Conservation (phyloP, 1,140 invertebrate genomes). For the Mizuhopecten yessoensis region DNA sequence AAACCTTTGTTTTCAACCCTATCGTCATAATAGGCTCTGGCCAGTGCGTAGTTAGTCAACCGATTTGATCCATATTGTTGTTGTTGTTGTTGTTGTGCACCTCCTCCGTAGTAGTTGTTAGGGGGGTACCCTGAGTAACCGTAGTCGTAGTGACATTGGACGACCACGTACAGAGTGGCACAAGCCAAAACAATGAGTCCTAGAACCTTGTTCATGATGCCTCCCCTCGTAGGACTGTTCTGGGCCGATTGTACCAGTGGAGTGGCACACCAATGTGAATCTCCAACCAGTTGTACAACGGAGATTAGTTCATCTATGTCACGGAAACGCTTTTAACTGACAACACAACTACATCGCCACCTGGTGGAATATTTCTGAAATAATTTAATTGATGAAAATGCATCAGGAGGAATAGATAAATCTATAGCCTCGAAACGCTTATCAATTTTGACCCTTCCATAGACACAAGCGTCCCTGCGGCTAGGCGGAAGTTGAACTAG, state of each 20-base stretch:
- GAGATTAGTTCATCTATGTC: neutral
- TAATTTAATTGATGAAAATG: too few species aligned
- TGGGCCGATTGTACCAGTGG: neutral
- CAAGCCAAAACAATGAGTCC: neutral
- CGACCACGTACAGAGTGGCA: neutral
- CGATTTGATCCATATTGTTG: neutral
- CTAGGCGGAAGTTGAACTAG: neutral
- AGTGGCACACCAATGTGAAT: neutral
- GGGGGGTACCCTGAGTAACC: neutral
- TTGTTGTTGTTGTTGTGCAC: too few species aligned
- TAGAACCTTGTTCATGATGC: slow-evolving; percentile 1
- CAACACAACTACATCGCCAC: neutral
- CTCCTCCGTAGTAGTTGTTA: neutral
- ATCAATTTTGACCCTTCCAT: neutral
- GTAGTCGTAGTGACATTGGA: neutral
- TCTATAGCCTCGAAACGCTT: neutral
- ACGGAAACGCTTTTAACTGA: neutral
- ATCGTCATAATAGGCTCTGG: neutral
- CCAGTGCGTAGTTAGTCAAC: neutral
- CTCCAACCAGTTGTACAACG: slow-evolving; percentile 22
- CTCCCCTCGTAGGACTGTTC: neutral
- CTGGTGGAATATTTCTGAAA: neutral
- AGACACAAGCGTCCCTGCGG: neutral
- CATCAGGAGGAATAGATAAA: neutral
- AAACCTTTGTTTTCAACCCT: neutral